Percentiles rank a stretch among this genome's conserved stretches.
phyloP scores from a whole-genome alignment of 1,140 invertebrate species.

The Euwallacea fornicatus region DNA sequence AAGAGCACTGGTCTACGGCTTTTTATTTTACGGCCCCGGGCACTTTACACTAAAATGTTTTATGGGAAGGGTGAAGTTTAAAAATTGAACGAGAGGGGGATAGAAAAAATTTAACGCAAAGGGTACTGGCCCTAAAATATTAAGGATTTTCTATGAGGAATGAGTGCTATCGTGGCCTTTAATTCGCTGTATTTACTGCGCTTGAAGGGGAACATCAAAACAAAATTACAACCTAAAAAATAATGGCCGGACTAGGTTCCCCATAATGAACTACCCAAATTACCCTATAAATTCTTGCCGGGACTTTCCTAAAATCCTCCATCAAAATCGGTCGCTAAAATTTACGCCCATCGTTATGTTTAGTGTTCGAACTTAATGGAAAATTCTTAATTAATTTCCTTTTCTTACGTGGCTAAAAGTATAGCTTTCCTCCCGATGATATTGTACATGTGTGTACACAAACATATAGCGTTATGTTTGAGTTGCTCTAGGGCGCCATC shows the following conservation, averaged over 20 bases:
- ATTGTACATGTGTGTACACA: neutral
- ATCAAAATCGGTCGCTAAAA: neutral
- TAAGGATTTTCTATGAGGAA: too few species aligned
- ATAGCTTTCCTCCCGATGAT: too few species aligned
- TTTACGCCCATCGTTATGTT: neutral
- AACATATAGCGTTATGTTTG: neutral
- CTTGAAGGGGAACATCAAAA: neutral
- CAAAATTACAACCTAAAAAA: neutral
- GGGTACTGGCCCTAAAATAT: too few species aligned
- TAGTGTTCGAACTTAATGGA: neutral
- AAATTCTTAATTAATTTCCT: neutral
- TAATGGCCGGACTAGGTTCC: neutral
- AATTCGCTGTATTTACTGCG: neutral
- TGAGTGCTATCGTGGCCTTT: too few species aligned
- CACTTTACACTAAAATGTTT: slow-evolving; percentile 3
- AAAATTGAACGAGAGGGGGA: too few species aligned
- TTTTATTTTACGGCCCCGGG: slow-evolving; percentile 7
- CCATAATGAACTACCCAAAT: neutral
- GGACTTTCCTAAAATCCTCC: neutral
- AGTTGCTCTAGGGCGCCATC: neutral
- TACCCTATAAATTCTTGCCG: slow-evolving; percentile 1
- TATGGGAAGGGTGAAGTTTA: neutral
- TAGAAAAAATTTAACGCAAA: too few species aligned
- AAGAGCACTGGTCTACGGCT: neutral
- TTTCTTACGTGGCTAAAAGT: too few species aligned